These are phyloP conservation scores for Xiphophorus hellerii DNA, from an alignment of 2,113 vertebrate species.

Conservation along the genomic window DNA sequence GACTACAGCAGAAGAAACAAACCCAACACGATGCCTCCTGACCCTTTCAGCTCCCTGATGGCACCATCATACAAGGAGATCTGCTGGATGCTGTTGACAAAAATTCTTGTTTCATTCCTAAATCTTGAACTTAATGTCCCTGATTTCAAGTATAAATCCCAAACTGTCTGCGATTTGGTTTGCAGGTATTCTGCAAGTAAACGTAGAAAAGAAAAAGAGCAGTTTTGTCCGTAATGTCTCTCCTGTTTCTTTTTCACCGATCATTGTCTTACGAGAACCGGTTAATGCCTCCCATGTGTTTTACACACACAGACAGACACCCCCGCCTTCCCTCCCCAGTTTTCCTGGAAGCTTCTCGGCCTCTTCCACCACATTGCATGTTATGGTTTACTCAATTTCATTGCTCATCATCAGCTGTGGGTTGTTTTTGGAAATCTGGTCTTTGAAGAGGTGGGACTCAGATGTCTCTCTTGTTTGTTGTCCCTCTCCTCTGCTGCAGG, in stretches of 20 bases:
- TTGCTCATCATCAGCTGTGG: slow-evolving; percentile 70
- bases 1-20: no score
- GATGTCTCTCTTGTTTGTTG: slow-evolving; percentile 36
- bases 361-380: slow-evolving; percentile 68
- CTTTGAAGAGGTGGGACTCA: slow-evolving; percentile 58
- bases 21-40: no score
- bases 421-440: slow-evolving; percentile 57
- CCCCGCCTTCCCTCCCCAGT: slow-evolving; percentile 7
- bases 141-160: no score
- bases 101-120: no score
- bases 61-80: no score
- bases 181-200: slow-evolving; percentile 16
- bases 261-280: slow-evolving; percentile 63
- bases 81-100: no score
- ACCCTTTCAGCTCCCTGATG: no score
- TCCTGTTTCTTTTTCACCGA: slow-evolving; percentile 34
- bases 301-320: neutral
- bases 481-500: slow-evolving; percentile 74
- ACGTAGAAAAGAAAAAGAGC: slow-evolving; percentile 3
- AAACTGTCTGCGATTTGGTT: neutral
- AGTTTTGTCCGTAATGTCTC: slow-evolving; percentile 16
- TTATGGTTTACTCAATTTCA: slow-evolving; percentile 61
- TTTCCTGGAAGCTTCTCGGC: slow-evolving; percentile 71
- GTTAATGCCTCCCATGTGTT: slow-evolving; percentile 73
- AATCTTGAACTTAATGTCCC: no score